Base-by-base conservation (phyloP, 2,888 invertebrate genomes). In the Andricus curvator region DNA sequence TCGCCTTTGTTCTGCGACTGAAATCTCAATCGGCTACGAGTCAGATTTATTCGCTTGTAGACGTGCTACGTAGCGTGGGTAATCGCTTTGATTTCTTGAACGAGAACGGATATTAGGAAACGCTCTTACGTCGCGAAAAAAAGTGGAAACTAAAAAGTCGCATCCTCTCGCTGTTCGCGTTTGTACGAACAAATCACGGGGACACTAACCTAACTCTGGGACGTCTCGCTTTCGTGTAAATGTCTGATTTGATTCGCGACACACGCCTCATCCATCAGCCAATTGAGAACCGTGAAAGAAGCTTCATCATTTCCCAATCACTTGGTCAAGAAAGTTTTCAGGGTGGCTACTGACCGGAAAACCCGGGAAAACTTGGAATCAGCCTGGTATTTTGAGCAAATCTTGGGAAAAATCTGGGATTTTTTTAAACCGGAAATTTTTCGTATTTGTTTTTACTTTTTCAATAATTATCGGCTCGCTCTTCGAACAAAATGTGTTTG, bases 31-130 rank as follows among this genome's bases (percentile, higher is more conserved):
- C 70, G 70, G 11, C 29, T 51, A 51, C 29, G 15, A 78, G 82
- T 80, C 88, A 87, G 87, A 88, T 86, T 87, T 86, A 85, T 89
- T 85, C 87, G 85, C 85, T 85, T 85, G 83, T 82, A 83, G 81
- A 81, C 51, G 79, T 79, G 82, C 84, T 84, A 85, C 87, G 85
- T 84, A 84, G 87, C 87, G 87, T 86, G 88, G 88, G 88, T 88
- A 89, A 91, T 90, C 89, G 88, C 87, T 89, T 91, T 88, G 90
- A 90, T 91, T 90, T 89, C 89, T 85, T 88, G 87, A 89, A 89
- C 85, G 87, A 89, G 89, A 91, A 90, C 91, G 91, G 91, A 91
- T 89, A 91, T 91, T 91, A 89, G 88, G 90, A 90, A 91, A 91
- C 85, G 86, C 85, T 83, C 80, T 84, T 87, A 87, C 87, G 85